These are phyloP conservation scores for Lissocephala sabroskyi DNA, from an alignment of 2,888 invertebrate species.

Conservation along the genomic window DNA sequence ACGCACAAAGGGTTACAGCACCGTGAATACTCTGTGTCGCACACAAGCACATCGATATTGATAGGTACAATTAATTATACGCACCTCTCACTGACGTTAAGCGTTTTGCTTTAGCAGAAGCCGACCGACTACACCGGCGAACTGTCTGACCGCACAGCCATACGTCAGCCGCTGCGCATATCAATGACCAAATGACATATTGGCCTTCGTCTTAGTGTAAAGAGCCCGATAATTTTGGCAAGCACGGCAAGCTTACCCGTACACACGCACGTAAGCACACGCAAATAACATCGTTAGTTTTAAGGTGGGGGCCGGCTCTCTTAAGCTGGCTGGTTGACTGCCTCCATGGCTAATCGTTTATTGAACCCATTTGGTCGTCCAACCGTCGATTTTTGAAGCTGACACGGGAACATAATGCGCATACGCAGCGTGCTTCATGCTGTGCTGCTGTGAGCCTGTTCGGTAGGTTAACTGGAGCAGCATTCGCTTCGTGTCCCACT, in stretches of 20 bases:
- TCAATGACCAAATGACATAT: slow-evolving; percentile 67
- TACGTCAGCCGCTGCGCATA: slow-evolving; percentile 55
- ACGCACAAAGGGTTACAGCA: slow-evolving; percentile 15
- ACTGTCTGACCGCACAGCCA: too few relatives aligned
- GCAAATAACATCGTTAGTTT: too few relatives aligned
- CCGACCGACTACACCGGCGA: too few relatives aligned
- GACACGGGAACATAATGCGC: slow-evolving; percentile 60
- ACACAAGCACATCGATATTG: slow-evolving; percentile 49
- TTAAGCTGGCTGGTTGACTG: not conserved
- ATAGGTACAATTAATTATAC: slow-evolving; percentile 66
- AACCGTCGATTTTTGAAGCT: too few relatives aligned
- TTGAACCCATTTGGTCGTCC: slow-evolving; percentile 54
- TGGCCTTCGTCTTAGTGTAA: slow-evolving; percentile 67
- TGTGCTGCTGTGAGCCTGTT: slow-evolving; percentile 23
- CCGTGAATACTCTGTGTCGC: too few relatives aligned
- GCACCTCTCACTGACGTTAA: slow-evolving; percentile 61
- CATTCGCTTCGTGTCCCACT: slow-evolving; percentile 33
- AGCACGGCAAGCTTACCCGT: slow-evolving; percentile 12
- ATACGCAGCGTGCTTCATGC: slow-evolving; percentile 65
- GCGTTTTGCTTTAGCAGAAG: slow-evolving; percentile 62
- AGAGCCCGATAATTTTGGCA: slow-evolving; percentile 65
- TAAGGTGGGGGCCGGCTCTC: too few relatives aligned
- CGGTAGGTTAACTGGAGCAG: slow-evolving; percentile 1
- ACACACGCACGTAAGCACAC: slow-evolving; percentile 1
- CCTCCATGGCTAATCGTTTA: slow-evolving; percentile 49